phyloP scores from a whole-genome alignment of 2,113 vertebrate species.

The Toxotes chatareus region DNA sequence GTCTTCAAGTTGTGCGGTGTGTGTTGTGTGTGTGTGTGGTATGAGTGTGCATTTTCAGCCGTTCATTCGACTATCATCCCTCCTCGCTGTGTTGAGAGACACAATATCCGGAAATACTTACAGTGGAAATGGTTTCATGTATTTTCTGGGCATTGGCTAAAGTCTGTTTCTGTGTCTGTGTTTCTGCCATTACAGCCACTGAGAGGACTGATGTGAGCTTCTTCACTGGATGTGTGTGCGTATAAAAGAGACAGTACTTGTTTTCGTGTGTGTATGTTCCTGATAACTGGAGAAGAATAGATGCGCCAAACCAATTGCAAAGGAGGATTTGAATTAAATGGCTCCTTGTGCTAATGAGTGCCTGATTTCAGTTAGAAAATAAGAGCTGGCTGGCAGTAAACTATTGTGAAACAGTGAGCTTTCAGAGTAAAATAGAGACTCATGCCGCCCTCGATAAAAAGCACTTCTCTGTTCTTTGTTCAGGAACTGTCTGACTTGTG shows the following conservation, averaged over 20 bases:
- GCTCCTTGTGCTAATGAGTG: neutral
- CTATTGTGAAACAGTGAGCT: neutral
- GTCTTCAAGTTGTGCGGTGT: no score
- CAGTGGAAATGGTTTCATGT: neutral
- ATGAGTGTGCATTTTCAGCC: no score
- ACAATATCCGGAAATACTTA: no score
- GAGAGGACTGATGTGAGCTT: slow-evolving; percentile 19
- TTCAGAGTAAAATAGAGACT: neutral
- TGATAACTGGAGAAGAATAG: slow-evolving; percentile 34
- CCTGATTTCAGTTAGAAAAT: neutral
- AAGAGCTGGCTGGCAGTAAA: neutral
- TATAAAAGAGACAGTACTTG: neutral
- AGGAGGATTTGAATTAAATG: slow-evolving; percentile 7
- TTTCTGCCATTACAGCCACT: neutral
- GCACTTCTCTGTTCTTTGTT: no score
- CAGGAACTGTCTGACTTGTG: no score
- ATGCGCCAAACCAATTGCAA: neutral
- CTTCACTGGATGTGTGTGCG: no score
- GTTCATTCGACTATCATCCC: no score
- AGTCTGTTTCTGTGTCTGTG: slow-evolving; percentile 7
- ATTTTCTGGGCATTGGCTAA: neutral
- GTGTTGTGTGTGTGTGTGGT: no score
- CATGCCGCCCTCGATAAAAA: no score
- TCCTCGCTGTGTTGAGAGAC: no score
- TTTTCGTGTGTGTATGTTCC: neutral